phyloP scores from a whole-genome alignment of 1,140 invertebrate genomes.

The Arctopsyche grandis region DNA sequence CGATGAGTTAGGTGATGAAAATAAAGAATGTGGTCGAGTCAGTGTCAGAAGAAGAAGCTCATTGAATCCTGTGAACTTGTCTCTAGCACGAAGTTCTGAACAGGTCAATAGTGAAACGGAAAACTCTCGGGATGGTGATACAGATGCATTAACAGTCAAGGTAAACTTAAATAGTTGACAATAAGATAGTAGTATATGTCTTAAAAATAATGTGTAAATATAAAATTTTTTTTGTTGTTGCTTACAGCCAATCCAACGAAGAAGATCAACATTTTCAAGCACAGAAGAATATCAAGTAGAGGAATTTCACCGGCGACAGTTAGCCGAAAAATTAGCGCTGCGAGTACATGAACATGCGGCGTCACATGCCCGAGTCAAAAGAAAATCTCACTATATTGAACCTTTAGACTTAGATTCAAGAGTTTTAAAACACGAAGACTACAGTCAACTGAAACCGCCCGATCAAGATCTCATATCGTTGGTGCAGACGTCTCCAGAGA shows the following conservation, averaged over 20 bases:
- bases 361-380: conserved; percentile 67
- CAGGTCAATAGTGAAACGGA: conserved; percentile 56
- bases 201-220: neutral
- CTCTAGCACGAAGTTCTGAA: conserved; percentile 64
- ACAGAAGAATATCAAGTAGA: conserved; percentile 64
- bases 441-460: conserved; percentile 69
- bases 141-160: conserved; percentile 36
- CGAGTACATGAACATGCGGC: conserved; percentile 64
- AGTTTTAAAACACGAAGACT: conserved; percentile 69
- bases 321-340: conserved; percentile 67
- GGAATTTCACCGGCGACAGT: conserved; percentile 62
- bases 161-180: conserved; percentile 40
- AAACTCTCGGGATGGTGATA: conserved; percentile 57
- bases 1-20: conserved; percentile 67
- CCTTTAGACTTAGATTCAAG: conserved; percentile 70
- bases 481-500: conserved; percentile 74
- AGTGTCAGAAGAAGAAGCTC: conserved; percentile 67
- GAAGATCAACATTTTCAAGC: conserved; percentile 65
- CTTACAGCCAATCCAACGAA: conserved; percentile 60
- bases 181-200: too few species aligned
- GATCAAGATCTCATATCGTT: conserved; percentile 72
- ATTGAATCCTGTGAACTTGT: conserved; percentile 81
- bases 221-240: neutral
- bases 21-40: conserved; percentile 68
- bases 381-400: conserved; percentile 73